Base-by-base conservation (phyloP, 1,140 invertebrate species). In the Panagrolaimus sp. region DNA sequence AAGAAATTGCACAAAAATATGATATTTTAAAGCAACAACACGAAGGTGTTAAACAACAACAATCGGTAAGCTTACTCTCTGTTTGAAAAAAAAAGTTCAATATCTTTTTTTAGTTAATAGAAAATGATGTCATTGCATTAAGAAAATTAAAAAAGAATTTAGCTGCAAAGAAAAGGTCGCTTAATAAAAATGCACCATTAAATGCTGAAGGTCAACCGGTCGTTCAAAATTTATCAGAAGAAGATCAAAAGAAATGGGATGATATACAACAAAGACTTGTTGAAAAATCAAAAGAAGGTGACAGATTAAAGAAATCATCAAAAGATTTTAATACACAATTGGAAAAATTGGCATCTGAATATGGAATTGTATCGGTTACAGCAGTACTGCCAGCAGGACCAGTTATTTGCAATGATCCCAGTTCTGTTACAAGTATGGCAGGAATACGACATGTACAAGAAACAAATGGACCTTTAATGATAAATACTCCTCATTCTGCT, bases 21-120 rank as follows among this genome's bases (percentile, higher is more conserved):
- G 65, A 66, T 11, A 20, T 8, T 9, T 11, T 66, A 16, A 44
- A 66, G 16, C 65, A 66, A 44, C 11, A 66, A 9, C 43, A 23
- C 0, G 27, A 66, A 5, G 65, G 42, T 11, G 8, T 66, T 8
- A 44, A 66, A 20, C n/a, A 27, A 27, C 23, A 48, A 20, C 13
- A 31, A 11, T 20, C 51, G 9, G 27, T 11, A 38, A 38, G 31
- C 7, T 38, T 38, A 38, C 31, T 38, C n/a, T 38, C 31, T 38
- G 31, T 38, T 7, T 38, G 31, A 38, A 38, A 4, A 38, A 38
- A 2, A 4, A 4, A 38, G 7, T 38, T 7, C n/a, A n/a, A 38
- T 38, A 4, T 38, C 7, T 38, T 7, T 38, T 38, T 38, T 38
- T 38, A 38, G 31, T 38, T 38, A 11, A 8, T 57, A 11, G 51